These are phyloP conservation scores for Ptilodon capucinus DNA, from an alignment of 2,888 invertebrate species.

Conservation along the genomic window DNA sequence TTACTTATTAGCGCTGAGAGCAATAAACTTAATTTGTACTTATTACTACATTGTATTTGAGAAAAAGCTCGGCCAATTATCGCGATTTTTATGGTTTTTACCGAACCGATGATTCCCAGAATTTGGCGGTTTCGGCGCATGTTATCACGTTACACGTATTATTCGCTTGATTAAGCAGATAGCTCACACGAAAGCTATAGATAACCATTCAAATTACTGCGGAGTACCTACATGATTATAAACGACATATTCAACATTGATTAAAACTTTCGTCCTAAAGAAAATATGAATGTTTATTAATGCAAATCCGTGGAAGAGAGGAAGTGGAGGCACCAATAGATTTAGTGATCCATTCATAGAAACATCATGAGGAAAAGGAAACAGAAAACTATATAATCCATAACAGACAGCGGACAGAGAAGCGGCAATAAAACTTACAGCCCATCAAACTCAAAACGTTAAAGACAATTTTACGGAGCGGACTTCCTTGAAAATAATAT, in stretches of 20 bases:
- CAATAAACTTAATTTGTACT: too few species aligned
- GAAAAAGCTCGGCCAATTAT: not conserved
- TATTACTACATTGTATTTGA: too few species aligned
- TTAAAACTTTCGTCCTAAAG: too few species aligned
- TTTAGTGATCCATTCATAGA: not conserved
- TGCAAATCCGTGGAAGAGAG: too few species aligned
- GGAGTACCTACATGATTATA: not conserved
- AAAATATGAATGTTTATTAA: too few species aligned
- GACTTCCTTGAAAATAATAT: not conserved
- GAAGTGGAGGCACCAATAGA: not conserved
- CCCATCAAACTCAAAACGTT: not conserved
- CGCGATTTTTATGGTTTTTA: conserved; percentile 8
- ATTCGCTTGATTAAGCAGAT: conserved; percentile 29
- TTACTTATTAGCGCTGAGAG: too few species aligned
- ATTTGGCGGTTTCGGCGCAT: conserved; percentile 16
- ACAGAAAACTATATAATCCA: not conserved
- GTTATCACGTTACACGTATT: conserved; percentile 31
- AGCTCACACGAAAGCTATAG: conserved; percentile 3
- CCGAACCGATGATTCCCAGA: conserved; percentile 18
- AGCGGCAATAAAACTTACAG: not conserved
- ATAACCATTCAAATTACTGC: too few species aligned
- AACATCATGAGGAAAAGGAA: not conserved
- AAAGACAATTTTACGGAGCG: not conserved
- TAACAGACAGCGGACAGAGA: not conserved
- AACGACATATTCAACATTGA: too few species aligned